Percentiles rank a stretch among this genome's conserved stretches.
These are phyloP conservation scores for Volucella zonaria DNA, from an alignment of 2,888 invertebrate species.

Conservation along the genomic window DNA sequence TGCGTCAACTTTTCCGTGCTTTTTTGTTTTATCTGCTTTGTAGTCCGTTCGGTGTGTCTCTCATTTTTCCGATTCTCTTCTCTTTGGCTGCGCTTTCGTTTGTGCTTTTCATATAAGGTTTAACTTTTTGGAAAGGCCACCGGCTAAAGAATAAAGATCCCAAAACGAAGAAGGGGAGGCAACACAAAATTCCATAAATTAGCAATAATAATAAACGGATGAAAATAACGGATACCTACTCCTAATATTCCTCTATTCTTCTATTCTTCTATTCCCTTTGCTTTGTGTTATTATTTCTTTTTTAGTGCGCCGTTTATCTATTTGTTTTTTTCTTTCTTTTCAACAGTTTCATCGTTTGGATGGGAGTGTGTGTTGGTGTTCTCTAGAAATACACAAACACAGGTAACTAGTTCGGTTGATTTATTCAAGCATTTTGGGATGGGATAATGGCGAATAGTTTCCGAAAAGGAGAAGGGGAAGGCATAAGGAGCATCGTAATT, in stretches of 20 bases:
- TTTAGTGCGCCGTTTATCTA: conserved; percentile 20
- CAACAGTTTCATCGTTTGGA: background rate
- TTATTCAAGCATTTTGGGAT: conserved; percentile 14
- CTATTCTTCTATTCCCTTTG: background rate
- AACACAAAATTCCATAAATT: conserved; percentile 38
- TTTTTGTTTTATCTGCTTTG: conserved; percentile 32
- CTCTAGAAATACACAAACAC: conserved; percentile 12
- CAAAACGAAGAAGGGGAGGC: background rate
- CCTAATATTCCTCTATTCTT: background rate
- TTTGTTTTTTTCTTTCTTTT: conserved; percentile 5
- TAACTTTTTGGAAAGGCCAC: background rate
- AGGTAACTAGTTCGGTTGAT: conserved; percentile 35
- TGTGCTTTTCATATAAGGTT: conserved; percentile 27
- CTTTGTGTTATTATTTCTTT: background rate
- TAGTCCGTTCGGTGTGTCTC: conserved; percentile 28
- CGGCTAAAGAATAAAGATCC: conserved; percentile 1
- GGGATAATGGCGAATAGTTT: too few relatives aligned
- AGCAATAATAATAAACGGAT: conserved; percentile 47
- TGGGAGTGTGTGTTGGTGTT: background rate
- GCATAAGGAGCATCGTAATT: conserved; percentile 41
- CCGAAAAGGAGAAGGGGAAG: conserved; percentile 1
- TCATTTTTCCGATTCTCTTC: conserved; percentile 21
- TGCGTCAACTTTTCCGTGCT: conserved; percentile 86
- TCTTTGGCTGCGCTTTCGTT: conserved; percentile 35
- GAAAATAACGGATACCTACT: conserved; percentile 29